Conservation (phyloP, 2,797 vertebrate species). For the Lagorchestes hirsutus region DNA sequence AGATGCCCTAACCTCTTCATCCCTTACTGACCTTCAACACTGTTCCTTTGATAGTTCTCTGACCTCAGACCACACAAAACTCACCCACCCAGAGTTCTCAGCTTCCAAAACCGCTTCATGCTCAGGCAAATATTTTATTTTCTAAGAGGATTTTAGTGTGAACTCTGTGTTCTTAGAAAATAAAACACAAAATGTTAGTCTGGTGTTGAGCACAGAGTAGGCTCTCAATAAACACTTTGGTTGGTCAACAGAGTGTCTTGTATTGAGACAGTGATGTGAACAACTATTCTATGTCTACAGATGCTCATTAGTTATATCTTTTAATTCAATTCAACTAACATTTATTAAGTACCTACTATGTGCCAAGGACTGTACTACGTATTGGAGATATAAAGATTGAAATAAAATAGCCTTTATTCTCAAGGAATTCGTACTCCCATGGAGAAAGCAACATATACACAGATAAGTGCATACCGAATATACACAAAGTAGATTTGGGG, state of each 20-base stretch:
- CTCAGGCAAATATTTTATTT: not conserved
- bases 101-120: not conserved
- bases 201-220: not conserved
- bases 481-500: not conserved
- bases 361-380: not conserved
- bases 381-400: not conserved
- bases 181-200: not conserved
- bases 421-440: not conserved
- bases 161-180: not conserved
- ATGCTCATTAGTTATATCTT: not conserved
- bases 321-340: not conserved
- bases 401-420: not conserved
- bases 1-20: not conserved
- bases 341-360: not conserved
- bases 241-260: not conserved
- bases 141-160: not conserved
- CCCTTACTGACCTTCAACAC: not conserved
- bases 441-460: not conserved
- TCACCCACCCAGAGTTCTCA: not conserved
- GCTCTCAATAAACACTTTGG: not conserved
- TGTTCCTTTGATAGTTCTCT: not conserved
- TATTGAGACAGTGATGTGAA: not conserved
- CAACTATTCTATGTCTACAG: not conserved
- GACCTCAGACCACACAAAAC: not conserved
- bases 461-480: not conserved